Evolutionary conservation across 2,113 vertebrate species (phyloP), one percentile per base, ranked within the genome.

Genomic region (Crotalus helleri): DNA sequence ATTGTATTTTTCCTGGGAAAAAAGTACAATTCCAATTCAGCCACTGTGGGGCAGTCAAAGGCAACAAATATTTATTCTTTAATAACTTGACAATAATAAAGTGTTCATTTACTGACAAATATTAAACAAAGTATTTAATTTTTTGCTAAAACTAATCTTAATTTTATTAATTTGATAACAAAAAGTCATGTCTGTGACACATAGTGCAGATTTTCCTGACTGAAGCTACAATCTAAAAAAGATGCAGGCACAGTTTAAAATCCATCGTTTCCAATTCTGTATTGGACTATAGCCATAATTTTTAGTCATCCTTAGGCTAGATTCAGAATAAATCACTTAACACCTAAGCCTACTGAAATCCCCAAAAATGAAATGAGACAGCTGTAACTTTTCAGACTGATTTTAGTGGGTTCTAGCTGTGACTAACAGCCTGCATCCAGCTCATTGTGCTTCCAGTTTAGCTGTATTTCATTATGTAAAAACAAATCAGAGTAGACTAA

Each of bases 31-130:
- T 64, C n/a, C 57, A 54, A 23, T 90, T 15, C 10, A 64, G 89
- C 92, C 92, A 93, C 89, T 90, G 92, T 39, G 89, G 92, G 92
- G 92, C 92, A 93, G 89, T 93, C 92, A 93, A 93, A 93, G 49
- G 46, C 92, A 64, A 29, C 44, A 33, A 93, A 90, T 15, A 90
- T 64, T 23, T 24, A 51, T 92, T 85, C 7, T 29, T 57, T 33
- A 23, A 57, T 23, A 81, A 54, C 12, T 54, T 88, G 90, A 39
- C 17, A 91, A 39, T 92, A 19, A 57, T 53, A 90, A 64, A 87
- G n/a, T 54, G 21, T 86, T 93, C 92, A 39, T 5, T 64, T 49
- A n/a, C 74, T 81, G 21, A 87, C 53, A 29, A 64, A 46, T 74
- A 81, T 49, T 85, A 53, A 90, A 24, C n/a, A 87, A 53, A 87